Base-by-base conservation (phyloP, 2,113 vertebrate species). In the Dromas ardeola region DNA sequence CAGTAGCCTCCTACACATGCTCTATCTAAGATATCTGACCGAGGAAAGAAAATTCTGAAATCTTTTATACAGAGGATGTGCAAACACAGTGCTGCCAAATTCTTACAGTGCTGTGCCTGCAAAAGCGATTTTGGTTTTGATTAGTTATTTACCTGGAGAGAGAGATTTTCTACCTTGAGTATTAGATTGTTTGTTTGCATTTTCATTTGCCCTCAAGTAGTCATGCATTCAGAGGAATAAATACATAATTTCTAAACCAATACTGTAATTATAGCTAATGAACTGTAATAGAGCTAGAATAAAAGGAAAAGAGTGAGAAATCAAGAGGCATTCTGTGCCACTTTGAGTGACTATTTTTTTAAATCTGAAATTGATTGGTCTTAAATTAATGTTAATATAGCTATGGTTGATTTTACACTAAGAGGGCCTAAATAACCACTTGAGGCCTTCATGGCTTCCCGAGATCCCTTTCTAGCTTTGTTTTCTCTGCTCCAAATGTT, bases 111-210 rank as follows among this genome's bases (percentile, higher is more conserved):
- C 5, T 52, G 25, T 88, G 82, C 80, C 86, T 93, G 63, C 50
- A 86, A 67, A 95, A 88, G 53, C 0, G 12, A 69, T 73, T 42
- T 90, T 70, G 13, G 6, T 42, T 97, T 95, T 97, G 72, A 96
- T 97, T 95, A 87, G 59, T 94, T 97, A 85, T 97, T 97, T 94
- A 96, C 85, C 76, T 81, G 90, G 94, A 95, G 86, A 98, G 88
- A 72, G 69, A 89, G 53, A 84, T 93, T 97, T 86, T 92, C 88
- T 88, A 93, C 73, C 83, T 79, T 88, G 92, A 91, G 38, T 61
- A 91, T 94, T 81, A 96, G 55, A 80, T 90, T 96, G 72, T 95
- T 96, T 95, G 73, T 93, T 97, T 97, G 84, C 43, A 43, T 89
- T 94, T 97, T 96, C 86, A 40, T 97, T 93, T 97, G 47, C 58